Conservation (phyloP, 1,140 invertebrate genomes). For the Drosophila cardini region DNA sequence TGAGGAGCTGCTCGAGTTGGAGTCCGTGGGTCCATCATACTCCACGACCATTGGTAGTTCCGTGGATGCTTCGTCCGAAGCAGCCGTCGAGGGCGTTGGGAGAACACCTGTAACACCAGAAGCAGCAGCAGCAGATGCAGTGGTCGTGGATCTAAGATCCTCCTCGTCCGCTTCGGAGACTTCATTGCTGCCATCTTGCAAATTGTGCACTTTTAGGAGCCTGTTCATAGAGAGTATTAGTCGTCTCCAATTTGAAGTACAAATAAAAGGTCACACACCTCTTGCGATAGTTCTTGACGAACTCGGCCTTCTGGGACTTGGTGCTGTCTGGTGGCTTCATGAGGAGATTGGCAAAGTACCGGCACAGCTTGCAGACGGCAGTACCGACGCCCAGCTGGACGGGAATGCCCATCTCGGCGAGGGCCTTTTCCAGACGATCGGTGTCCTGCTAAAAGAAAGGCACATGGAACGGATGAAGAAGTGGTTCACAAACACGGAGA, state of each 20-base stretch:
- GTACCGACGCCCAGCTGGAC: slow-evolving; percentile 87
- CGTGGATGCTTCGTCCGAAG: slow-evolving; percentile 29
- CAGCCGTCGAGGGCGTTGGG: background rate
- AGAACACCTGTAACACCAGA: slow-evolving; percentile 22
- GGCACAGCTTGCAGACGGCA: slow-evolving; percentile 92
- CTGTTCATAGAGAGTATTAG: slow-evolving; percentile 84
- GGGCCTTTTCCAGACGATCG: slow-evolving; percentile 88
- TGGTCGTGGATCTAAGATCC: slow-evolving; percentile 20
- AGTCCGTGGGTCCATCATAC: slow-evolving; percentile 71
- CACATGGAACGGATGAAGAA: background rate
- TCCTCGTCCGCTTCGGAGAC: slow-evolving; percentile 78
- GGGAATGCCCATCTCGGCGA: slow-evolving; percentile 88
- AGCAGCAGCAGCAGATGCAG: slow-evolving; percentile 54
- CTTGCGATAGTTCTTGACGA: slow-evolving; percentile 89
- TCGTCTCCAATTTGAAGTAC: background rate
- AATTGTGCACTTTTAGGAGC: slow-evolving; percentile 89
- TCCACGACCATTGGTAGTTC: slow-evolving; percentile 68
- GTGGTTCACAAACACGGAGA: background rate
- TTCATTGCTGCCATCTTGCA: slow-evolving; percentile 88
- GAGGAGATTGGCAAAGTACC: slow-evolving; percentile 90
- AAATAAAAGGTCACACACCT: slow-evolving; percentile 84
- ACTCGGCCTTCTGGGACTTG: slow-evolving; percentile 87
- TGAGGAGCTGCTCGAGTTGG: slow-evolving; percentile 71
- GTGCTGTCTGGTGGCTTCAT: slow-evolving; percentile 86
- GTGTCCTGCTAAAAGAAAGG: slow-evolving; percentile 85